Evolutionary conservation across 2,797 vertebrate species (phyloP).

Genomic region (Enteromius trimaculatus): DNA sequence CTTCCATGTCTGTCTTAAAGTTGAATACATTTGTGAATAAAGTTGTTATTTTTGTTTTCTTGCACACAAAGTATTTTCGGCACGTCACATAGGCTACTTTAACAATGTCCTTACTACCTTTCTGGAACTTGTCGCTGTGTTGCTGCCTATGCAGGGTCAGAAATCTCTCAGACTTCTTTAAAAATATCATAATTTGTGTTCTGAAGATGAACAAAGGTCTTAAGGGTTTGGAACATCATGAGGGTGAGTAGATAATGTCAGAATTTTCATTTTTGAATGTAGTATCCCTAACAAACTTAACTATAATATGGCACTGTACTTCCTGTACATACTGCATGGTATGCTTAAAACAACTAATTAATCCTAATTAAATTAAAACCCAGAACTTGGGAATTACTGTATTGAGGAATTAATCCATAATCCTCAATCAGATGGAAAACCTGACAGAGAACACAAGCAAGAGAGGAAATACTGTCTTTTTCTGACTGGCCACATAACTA

Average conservation of each 20-base stretch:
- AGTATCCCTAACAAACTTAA: neutral
- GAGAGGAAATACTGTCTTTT: constrained; percentile 7
- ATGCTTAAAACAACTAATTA: neutral
- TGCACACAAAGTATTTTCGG: neutral
- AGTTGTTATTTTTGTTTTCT: neutral
- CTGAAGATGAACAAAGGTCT: too few relatives aligned
- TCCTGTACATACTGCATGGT: neutral
- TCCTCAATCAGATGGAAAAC: neutral
- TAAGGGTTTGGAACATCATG: too few relatives aligned
- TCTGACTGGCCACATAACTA: neutral
- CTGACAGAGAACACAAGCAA: neutral
- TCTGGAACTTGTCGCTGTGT: neutral
- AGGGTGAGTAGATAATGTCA: neutral
- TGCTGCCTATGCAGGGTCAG: too few relatives aligned
- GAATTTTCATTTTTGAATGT: neutral
- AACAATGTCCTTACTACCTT: neutral
- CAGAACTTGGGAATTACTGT: neutral
- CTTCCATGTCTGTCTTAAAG: neutral
- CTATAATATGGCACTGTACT: neutral
- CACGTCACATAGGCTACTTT: neutral
- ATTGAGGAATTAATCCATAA: neutral
- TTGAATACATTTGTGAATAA: neutral
- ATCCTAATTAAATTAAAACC: neutral
- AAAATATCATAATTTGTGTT: too few relatives aligned
- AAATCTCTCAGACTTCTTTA: too few relatives aligned